These are phyloP conservation scores for Salarias fasciatus DNA, from an alignment of 2,797 vertebrate species.

Conservation along the genomic window DNA sequence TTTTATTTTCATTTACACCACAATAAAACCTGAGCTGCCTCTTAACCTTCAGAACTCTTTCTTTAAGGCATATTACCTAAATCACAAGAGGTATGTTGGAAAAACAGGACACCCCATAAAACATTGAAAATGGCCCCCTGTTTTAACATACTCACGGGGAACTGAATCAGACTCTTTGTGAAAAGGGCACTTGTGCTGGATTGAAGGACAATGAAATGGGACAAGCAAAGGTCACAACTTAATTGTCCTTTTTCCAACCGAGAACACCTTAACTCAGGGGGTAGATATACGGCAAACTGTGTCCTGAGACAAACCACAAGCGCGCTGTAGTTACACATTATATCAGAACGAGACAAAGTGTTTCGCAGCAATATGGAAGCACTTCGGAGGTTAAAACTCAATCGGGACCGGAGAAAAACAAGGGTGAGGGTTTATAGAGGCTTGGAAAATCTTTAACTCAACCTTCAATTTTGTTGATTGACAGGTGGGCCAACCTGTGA, in stretches of 20 bases:
- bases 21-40: constrained; percentile 75
- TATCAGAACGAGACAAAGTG: constrained; percentile 25
- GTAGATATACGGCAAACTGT: constrained; percentile 24
- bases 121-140: constrained; percentile 70
- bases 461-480: constrained; percentile 68
- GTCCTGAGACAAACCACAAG: constrained; percentile 43
- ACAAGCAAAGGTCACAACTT: constrained; percentile 66
- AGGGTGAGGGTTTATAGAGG: constrained; percentile 17
- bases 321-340: constrained; percentile 18
- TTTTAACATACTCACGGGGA: constrained; percentile 69
- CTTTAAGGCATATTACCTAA: constrained; percentile 77
- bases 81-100: constrained; percentile 76
- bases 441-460: constrained; percentile 40
- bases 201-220: constrained; percentile 67
- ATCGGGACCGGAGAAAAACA: background rate
- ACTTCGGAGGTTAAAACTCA: constrained; percentile 16
- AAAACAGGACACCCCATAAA: constrained; percentile 84
- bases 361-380: constrained; percentile 15
- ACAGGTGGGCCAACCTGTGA: constrained; percentile 41
- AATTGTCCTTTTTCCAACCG: constrained; percentile 55
- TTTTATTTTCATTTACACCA: constrained; percentile 71
- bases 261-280: constrained; percentile 31
- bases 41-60: constrained; percentile 72
- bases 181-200: constrained; percentile 65
- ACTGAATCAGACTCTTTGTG: constrained; percentile 69